Conservation (phyloP, 2,888 invertebrate genomes). For the Pseudococcus jackbeardsleyi region DNA sequence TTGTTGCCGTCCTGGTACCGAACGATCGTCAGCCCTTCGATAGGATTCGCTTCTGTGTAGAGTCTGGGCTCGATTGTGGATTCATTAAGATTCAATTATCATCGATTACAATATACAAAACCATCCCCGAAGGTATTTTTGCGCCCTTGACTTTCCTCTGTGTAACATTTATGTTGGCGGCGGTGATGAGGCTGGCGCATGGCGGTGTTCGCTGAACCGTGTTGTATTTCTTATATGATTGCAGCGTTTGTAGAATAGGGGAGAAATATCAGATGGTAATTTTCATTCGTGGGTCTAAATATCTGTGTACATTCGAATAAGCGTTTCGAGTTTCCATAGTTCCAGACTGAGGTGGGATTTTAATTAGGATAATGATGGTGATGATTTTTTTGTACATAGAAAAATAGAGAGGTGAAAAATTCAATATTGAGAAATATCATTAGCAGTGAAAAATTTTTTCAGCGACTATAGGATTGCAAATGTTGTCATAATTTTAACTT, state of each 20-base stretch:
- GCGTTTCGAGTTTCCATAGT: too few species aligned
- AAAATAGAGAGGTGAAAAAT: too few species aligned
- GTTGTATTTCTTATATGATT: slow-evolving; percentile 16
- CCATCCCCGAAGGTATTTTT: slow-evolving; percentile 15
- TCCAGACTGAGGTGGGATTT: too few species aligned
- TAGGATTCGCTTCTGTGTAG: background rate
- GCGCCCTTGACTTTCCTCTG: slow-evolving; percentile 12
- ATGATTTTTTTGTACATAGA: too few species aligned
- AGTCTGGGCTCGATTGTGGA: background rate
- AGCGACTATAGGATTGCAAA: too few species aligned
- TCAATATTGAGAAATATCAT: too few species aligned
- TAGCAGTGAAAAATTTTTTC: too few species aligned
- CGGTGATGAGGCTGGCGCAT: too few species aligned
- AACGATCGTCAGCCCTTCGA: background rate
- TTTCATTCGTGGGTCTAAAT: background rate
- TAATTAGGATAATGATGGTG: too few species aligned
- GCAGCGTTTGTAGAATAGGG: background rate
- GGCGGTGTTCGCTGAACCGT: slow-evolving; percentile 12
- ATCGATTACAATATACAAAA: slow-evolving; percentile 9
- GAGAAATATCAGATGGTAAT: slow-evolving; percentile 1
- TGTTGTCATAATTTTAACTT: too few species aligned
- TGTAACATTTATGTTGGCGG: background rate
- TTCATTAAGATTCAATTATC: slow-evolving; percentile 27
- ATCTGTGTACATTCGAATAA: background rate
- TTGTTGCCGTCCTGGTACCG: background rate